Evolutionary conservation across 2,797 vertebrate genomes (phyloP).

Genomic region (Periparus ater): DNA sequence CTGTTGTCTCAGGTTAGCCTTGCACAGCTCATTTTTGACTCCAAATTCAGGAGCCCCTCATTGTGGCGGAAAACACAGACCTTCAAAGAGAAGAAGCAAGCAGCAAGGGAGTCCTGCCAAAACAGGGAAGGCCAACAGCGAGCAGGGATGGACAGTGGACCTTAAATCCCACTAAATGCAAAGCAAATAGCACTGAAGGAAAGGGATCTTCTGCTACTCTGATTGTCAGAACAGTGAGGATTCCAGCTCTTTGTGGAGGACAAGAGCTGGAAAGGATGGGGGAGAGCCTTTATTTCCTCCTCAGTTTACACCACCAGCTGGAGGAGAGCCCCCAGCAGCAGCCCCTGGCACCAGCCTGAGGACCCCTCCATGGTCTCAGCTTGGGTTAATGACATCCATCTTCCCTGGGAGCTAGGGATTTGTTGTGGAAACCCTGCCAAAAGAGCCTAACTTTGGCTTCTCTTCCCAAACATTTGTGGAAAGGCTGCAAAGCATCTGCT

Average conservation of each 20-base stretch:
- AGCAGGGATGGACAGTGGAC: fast-evolving
- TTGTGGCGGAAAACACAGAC: not conserved
- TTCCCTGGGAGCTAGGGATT: constrained; percentile 22
- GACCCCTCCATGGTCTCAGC: not conserved
- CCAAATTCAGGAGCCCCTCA: not conserved
- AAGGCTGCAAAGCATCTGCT: constrained; percentile 54
- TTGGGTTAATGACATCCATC: constrained; percentile 8
- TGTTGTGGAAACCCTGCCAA: constrained; percentile 42
- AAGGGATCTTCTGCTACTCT: not conserved
- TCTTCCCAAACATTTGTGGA: constrained; percentile 53
- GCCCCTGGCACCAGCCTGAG: not conserved
- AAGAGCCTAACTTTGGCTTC: constrained; percentile 48
- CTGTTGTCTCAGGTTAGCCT: not conserved
- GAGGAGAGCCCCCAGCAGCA: not conserved
- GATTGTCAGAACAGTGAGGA: not conserved
- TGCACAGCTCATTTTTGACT: not conserved
- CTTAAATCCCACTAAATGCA: not conserved
- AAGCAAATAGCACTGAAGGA: not conserved
- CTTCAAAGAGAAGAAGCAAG: not conserved
- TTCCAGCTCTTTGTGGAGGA: not conserved
- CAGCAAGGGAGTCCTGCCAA: not conserved
- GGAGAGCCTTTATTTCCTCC: not conserved
- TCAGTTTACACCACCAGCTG: not conserved
- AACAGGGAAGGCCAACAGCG: fast-evolving
- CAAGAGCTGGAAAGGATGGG: not conserved